Base-by-base conservation (phyloP, 2,888 invertebrate genomes). In the Gnatocerus cornutus region DNA sequence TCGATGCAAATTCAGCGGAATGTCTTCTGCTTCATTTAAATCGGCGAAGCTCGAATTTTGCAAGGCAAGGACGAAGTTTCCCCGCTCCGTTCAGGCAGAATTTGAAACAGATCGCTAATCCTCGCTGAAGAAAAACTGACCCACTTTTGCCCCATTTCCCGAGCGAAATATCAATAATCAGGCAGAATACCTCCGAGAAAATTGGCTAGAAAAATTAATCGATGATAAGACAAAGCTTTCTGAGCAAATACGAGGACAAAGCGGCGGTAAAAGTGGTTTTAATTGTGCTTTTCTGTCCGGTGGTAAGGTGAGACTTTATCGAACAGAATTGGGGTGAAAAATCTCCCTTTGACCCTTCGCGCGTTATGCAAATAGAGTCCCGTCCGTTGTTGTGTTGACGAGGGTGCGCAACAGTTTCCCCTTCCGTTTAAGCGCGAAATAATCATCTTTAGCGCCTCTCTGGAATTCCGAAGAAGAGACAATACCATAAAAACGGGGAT, bases 351-450 rank as follows among this genome's bases (percentile, higher is more conserved):
- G 41, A 56, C 16, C 41, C 30, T 37, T 37, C 9, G 9, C 56
- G 10, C 16, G 29, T 46, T 45, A 30, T 59, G 59, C 46, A 59
- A 46, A 45, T 46, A 14, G n/a, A 16, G 21, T 41, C 39, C 10
- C 14, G 53, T 9, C 37, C 53, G 53, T 37, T 30, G 21, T 41
- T 37, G 58, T 29, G 27, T 61, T 30, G 30, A 30, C 13, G 48
- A 46, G 46, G 59, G 39, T 39, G 39, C 39, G 62, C 62, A 62
- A 62, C 62, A 62, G 62, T 62, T 62, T 59, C 37, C 50, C 62
- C 21, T 39, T 39, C 39, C 33, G 27, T 33, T 48, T 33, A 61
- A 61, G 48, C 33, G 41, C 39, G 14, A 62, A 62, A 62, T 62
- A 62, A 62, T 62, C 62, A 62, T 62, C 62, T 50, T 41, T 48